phyloP scores from a whole-genome alignment of 2,797 vertebrate genomes.

The Bovichtus diacanthus region DNA sequence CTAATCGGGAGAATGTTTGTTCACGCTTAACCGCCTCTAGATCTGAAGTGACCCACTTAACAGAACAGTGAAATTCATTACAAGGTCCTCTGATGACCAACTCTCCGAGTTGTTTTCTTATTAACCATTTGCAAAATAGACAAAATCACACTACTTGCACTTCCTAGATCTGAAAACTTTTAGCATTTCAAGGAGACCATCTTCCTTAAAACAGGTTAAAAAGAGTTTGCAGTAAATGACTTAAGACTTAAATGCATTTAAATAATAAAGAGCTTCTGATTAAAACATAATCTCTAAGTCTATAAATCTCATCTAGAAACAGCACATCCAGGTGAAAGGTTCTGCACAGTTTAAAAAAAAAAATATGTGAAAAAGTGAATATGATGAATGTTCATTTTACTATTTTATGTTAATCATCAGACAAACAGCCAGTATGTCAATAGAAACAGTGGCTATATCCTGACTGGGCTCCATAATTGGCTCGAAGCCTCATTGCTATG shows the following conservation, averaged over 20 bases:
- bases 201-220: not conserved
- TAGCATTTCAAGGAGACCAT: not conserved
- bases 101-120: not conserved
- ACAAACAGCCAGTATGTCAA: constrained; percentile 52
- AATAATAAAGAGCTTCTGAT: constrained; percentile 21
- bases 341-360: too few relatives aligned
- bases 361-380: too few relatives aligned
- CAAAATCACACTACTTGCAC: constrained; percentile 7
- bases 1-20: constrained; percentile 31
- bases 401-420: constrained; percentile 46
- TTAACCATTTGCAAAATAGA: not conserved
- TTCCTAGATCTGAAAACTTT: too few relatives aligned
- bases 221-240: not conserved
- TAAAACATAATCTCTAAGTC: not conserved
- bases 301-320: not conserved
- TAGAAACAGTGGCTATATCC: constrained; percentile 29
- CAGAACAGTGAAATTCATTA: constrained; percentile 39
- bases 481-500: constrained; percentile 70
- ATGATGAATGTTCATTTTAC: constrained; percentile 30
- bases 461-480: constrained; percentile 56
- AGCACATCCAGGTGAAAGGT: constrained; percentile 1
- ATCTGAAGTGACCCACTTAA: constrained; percentile 58
- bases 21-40: constrained; percentile 41
- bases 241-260: not conserved
- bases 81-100: constrained; percentile 16